Evolutionary conservation across 2,797 vertebrate species (phyloP).

Genomic region (Cyclura pinguis): DNA sequence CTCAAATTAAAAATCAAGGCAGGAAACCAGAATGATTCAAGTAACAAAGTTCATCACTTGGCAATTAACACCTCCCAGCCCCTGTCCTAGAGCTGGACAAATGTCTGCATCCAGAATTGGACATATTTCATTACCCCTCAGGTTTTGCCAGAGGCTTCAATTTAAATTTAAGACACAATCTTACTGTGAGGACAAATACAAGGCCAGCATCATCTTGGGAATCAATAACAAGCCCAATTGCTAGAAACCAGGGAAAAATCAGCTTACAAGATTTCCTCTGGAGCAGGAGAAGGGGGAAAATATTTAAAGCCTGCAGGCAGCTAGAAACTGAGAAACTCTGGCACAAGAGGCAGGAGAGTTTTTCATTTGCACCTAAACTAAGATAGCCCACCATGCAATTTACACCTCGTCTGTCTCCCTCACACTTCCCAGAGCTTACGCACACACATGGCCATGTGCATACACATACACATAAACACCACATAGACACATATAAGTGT

Average conservation of each 20-base stretch:
- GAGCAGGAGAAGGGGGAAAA: background rate
- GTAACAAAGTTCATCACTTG: conserved; percentile 23
- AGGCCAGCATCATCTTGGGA: background rate
- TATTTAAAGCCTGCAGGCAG: conserved; percentile 12
- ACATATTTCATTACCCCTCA: background rate
- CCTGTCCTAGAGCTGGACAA: background rate
- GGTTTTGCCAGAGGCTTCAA: conserved; percentile 12
- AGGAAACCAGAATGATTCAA: conserved; percentile 49
- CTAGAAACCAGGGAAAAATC: conserved; percentile 34
- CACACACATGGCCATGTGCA: background rate
- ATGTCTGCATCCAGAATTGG: background rate
- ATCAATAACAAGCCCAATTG: fast-evolving
- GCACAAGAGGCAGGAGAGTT: conserved; percentile 55
- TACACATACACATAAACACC: background rate
- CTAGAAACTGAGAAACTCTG: conserved; percentile 42
- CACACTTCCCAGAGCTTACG: conserved; percentile 39
- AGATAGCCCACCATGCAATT: conserved; percentile 81
- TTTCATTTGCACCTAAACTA: conserved; percentile 87
- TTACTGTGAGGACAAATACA: conserved; percentile 9
- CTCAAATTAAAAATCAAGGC: conserved; percentile 13
- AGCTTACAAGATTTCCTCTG: background rate
- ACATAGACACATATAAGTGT: background rate
- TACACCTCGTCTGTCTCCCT: conserved; percentile 78
- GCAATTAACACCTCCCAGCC: conserved; percentile 50
- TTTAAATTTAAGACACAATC: conserved; percentile 34